These are phyloP conservation scores for Arctia plantaginis DNA, from an alignment of 2,888 invertebrate genomes.

Conservation along the genomic window DNA sequence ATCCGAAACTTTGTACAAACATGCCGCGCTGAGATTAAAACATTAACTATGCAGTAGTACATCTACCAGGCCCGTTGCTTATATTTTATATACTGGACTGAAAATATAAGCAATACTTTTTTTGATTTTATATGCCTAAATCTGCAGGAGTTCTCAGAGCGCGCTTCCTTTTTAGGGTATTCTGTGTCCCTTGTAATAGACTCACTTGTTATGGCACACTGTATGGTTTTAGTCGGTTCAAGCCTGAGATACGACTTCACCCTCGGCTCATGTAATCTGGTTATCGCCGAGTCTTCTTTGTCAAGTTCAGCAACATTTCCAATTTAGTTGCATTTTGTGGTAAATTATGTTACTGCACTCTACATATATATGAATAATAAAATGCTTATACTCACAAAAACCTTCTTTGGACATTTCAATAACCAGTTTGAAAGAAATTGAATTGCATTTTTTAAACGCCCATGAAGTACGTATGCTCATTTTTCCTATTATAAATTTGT, in stretches of 20 bases:
- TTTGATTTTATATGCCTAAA: neutral
- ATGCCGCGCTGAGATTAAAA: constrained; percentile 40
- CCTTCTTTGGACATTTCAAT: neutral
- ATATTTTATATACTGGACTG: neutral
- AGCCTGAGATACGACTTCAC: too few species aligned
- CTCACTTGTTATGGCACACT: neutral
- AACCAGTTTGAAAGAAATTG: neutral
- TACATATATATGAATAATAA: too few species aligned
- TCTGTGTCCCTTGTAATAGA: neutral
- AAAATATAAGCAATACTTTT: neutral
- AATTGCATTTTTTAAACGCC: neutral
- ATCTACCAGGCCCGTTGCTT: constrained; percentile 7
- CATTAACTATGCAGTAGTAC: constrained; percentile 47
- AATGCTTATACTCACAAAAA: neutral
- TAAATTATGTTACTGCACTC: too few species aligned
- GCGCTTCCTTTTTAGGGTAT: neutral
- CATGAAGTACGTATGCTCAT: neutral
- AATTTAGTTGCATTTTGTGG: neutral
- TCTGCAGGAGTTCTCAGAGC: neutral
- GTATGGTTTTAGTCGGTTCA: too few species aligned
- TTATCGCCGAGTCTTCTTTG: too few species aligned
- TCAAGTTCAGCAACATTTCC: neutral
- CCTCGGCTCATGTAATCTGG: too few species aligned
- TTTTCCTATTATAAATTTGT: neutral
- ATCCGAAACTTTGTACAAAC: constrained; percentile 37